phyloP scores from a whole-genome alignment of 2,888 invertebrate genomes.

The Hoplodrina ambigua region DNA sequence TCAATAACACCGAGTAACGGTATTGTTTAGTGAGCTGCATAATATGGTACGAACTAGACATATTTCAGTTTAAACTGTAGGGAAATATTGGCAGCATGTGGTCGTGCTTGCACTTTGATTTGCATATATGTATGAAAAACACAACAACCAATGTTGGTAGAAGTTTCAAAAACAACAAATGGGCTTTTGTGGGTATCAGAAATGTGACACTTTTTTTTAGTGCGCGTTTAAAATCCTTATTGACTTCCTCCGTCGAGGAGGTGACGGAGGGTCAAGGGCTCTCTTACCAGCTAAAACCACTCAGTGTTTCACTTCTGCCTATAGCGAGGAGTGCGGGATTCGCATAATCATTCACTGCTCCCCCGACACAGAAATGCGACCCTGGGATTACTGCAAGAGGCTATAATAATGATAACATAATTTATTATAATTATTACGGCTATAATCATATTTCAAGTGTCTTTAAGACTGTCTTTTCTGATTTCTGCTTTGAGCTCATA shows the following conservation, averaged over 20 bases:
- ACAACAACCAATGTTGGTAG: neutral
- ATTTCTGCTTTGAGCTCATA: no score
- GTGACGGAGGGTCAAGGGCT: no score
- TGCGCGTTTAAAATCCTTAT: no score
- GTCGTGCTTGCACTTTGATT: constrained; percentile 11
- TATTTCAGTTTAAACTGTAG: constrained; percentile 35
- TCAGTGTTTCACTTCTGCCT: no score
- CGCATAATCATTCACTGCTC: no score
- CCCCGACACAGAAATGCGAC: neutral
- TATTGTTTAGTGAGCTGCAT: constrained; percentile 66
- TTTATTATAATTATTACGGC: neutral
- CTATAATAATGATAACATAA: neutral
- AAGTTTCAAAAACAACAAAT: neutral
- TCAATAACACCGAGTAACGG: constrained; percentile 78
- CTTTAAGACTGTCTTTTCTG: no score
- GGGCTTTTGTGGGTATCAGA: neutral
- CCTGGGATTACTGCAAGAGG: neutral
- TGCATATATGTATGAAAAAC: constrained; percentile 29
- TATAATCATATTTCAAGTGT: neutral
- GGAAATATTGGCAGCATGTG: constrained; percentile 19
- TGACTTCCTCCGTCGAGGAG: no score
- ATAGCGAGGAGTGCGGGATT: no score
- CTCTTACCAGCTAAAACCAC: no score
- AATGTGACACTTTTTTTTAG: no score
- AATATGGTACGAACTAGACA: constrained; percentile 49